Evolutionary conservation across 1,140 invertebrate genomes (phyloP).

Genomic region (Cotesia typhae): DNA sequence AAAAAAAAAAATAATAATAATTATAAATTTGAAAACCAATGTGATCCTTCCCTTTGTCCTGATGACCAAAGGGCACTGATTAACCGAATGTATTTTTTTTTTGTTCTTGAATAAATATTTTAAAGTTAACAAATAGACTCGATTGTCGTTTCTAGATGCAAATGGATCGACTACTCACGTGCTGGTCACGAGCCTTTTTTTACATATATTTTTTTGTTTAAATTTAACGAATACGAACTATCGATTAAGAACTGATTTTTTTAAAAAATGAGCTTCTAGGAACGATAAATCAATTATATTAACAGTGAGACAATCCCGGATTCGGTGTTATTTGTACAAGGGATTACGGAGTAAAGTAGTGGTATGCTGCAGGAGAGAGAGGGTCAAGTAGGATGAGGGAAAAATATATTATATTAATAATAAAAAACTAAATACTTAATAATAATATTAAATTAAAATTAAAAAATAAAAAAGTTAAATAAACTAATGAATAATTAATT

Average conservation of each 20-base stretch:
- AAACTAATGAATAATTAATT: neutral
- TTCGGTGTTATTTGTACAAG: too few relatives aligned
- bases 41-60: slow-evolving; percentile 10
- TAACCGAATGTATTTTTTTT: too few relatives aligned
- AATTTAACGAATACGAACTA: neutral
- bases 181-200: slow-evolving; percentile 38
- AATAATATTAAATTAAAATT: neutral
- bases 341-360: too few relatives aligned
- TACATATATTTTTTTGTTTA: neutral
- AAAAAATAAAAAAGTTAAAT: neutral
- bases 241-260: too few relatives aligned
- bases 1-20: neutral
- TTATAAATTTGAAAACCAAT: slow-evolving; percentile 8
- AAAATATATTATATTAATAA: slow-evolving; percentile 8
- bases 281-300: too few relatives aligned
- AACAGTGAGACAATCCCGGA: too few relatives aligned
- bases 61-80: slow-evolving; percentile 19
- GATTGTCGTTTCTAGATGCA: slow-evolving; percentile 20
- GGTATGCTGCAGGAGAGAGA: neutral
- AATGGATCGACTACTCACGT: slow-evolving; percentile 27
- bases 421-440: slow-evolving; percentile 30
- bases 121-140: neutral
- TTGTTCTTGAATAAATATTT: neutral
- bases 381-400: neutral
- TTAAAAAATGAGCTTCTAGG: too few relatives aligned